Evolutionary conservation across 1,140 invertebrate genomes (phyloP).

Genomic region (Melanaphis sacchari): DNA sequence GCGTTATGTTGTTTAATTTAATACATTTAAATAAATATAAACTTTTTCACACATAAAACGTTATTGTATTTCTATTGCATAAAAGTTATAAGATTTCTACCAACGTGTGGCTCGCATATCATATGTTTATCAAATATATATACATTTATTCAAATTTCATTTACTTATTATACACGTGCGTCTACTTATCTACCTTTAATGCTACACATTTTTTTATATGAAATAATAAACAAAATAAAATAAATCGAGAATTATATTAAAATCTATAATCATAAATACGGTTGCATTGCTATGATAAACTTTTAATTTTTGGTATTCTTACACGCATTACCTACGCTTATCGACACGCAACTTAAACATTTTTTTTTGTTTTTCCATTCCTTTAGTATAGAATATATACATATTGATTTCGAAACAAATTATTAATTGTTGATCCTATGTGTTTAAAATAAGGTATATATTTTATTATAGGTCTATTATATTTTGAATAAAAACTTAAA

Average conservation of each 20-base stretch:
- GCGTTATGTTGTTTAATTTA: background rate
- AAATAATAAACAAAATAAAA: background rate
- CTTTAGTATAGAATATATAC: background rate
- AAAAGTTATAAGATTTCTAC: background rate
- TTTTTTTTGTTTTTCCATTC: background rate
- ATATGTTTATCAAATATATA: too few species aligned
- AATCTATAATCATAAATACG: background rate
- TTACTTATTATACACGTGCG: background rate
- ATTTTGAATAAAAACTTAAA: constrained; percentile 8
- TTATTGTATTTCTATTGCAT: background rate
- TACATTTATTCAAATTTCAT: background rate
- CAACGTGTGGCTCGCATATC: background rate
- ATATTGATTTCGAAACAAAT: background rate
- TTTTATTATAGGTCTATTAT: constrained; percentile 34
- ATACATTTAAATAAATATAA: background rate
- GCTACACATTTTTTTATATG: too few species aligned
- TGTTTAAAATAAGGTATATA: background rate
- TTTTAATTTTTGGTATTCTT: background rate
- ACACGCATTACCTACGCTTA: background rate
- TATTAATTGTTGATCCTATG: background rate
- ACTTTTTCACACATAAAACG: background rate
- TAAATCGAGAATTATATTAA: background rate
- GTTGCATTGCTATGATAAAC: background rate
- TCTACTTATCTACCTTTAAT: background rate
- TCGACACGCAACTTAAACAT: background rate